phyloP scores from a whole-genome alignment of 1,140 invertebrate genomes.

The Orussus abietinus region DNA sequence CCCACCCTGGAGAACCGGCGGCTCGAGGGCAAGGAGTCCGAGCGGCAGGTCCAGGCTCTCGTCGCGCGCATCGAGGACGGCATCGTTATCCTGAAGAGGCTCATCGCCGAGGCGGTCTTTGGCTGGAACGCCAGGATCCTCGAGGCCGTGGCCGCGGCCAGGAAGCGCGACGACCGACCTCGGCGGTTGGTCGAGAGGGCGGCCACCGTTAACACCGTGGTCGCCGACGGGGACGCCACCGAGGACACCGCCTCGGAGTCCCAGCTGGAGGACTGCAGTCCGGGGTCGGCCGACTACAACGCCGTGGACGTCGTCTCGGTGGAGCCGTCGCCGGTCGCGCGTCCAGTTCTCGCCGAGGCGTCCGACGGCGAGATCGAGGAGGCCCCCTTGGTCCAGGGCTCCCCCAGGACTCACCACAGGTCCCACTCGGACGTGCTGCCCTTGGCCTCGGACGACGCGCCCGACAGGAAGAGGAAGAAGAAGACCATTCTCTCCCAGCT shows the following conservation, averaged over 20 bases:
- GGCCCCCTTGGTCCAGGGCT: slow-evolving; percentile 36
- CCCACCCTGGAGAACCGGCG: slow-evolving; percentile 57
- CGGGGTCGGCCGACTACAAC: slow-evolving; percentile 48
- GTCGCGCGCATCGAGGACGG: slow-evolving; percentile 58
- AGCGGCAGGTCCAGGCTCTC: slow-evolving; percentile 35
- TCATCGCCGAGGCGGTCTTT: slow-evolving; percentile 62
- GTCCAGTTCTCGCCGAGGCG: slow-evolving; percentile 27
- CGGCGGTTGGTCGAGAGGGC: slow-evolving; percentile 38
- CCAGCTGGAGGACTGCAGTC: slow-evolving; percentile 44
- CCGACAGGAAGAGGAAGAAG: slow-evolving; percentile 62
- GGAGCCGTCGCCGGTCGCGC: slow-evolving; percentile 24
- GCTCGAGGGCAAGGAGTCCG: slow-evolving; percentile 34
- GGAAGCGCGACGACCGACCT: slow-evolving; percentile 56
- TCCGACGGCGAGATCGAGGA: slow-evolving; percentile 44
- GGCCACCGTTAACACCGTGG: slow-evolving; percentile 25
- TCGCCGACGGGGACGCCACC: slow-evolving; percentile 44
- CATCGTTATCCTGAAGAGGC: slow-evolving; percentile 61
- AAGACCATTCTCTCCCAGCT: slow-evolving; percentile 69
- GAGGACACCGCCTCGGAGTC: slow-evolving; percentile 47
- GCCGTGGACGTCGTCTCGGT: slow-evolving; percentile 41
- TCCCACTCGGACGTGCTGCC: slow-evolving; percentile 49
- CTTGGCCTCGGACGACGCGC: slow-evolving; percentile 39
- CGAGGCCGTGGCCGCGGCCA: slow-evolving; percentile 33
- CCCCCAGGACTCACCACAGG: slow-evolving; percentile 47
- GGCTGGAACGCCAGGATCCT: slow-evolving; percentile 64